Conservation (phyloP, 2,888 invertebrate species). For the Pelosia muscerda region DNA sequence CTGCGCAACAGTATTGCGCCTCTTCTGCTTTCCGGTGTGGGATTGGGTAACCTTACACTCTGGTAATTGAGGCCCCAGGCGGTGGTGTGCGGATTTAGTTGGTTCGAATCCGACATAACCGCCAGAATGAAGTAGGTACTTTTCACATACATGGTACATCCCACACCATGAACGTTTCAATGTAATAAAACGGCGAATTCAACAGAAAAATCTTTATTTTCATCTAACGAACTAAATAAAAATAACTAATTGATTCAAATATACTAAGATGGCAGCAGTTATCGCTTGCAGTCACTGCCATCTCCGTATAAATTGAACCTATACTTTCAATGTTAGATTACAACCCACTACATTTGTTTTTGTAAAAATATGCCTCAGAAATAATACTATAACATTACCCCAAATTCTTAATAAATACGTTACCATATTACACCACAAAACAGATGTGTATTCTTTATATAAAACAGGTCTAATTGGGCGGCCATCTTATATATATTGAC, state of each 20-base stretch:
- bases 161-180: background rate
- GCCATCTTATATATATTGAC: background rate
- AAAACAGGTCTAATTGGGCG: background rate
- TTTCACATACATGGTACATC: no score
- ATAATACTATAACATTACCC: background rate
- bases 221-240: conserved; percentile 4
- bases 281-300: background rate
- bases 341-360: conserved; percentile 4
- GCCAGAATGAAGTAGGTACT: no score
- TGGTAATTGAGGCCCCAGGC: no score
- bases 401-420: background rate
- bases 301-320: background rate
- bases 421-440: background rate
- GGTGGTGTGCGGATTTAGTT: no score
- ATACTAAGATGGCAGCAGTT: background rate
- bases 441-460: background rate
- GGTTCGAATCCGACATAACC: no score
- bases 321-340: background rate
- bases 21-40: no score
- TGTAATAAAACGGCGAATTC: background rate
- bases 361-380: background rate
- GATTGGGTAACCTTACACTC: no score
- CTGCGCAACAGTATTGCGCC: no score
- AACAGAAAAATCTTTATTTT: conserved; percentile 3
- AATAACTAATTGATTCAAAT: conserved; percentile 1